Conservation (phyloP, 2,797 vertebrate species). For the Tarsius wallacei region DNA sequence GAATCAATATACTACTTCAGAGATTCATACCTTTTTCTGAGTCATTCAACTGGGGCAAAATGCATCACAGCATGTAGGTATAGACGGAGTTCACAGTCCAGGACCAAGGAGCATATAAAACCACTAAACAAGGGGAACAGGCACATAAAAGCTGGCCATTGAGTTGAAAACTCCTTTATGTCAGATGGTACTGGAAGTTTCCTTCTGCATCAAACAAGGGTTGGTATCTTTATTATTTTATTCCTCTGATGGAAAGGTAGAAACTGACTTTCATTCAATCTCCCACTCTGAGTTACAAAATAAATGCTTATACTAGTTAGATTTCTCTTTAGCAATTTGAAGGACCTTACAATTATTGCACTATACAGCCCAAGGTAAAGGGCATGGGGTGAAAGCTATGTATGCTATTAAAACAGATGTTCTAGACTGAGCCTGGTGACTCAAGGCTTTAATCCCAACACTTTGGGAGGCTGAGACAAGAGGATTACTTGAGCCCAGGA, state of each 20-base stretch:
- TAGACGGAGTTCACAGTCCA: not conserved
- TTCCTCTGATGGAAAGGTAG: not conserved
- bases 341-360: not conserved
- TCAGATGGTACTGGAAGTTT: not conserved
- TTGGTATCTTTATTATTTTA: not conserved
- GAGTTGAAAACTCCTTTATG: not conserved
- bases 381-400: not conserved
- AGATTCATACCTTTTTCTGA: not conserved
- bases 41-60: not conserved
- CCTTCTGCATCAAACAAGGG: not conserved
- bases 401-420: not conserved
- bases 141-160: not conserved
- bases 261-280: not conserved
- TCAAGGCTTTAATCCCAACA: not conserved
- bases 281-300: not conserved
- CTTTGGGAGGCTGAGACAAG: not conserved
- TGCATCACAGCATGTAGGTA: not conserved
- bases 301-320: not conserved
- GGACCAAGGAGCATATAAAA: rapidly evolving
- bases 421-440: not conserved
- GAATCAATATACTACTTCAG: not conserved
- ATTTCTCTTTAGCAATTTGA: not conserved
- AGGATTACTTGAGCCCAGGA: not conserved
- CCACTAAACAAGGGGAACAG: not conserved
- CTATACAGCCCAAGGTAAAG: not conserved